Base-by-base conservation (phyloP, 2,113 vertebrate genomes). In the Pica pica region DNA sequence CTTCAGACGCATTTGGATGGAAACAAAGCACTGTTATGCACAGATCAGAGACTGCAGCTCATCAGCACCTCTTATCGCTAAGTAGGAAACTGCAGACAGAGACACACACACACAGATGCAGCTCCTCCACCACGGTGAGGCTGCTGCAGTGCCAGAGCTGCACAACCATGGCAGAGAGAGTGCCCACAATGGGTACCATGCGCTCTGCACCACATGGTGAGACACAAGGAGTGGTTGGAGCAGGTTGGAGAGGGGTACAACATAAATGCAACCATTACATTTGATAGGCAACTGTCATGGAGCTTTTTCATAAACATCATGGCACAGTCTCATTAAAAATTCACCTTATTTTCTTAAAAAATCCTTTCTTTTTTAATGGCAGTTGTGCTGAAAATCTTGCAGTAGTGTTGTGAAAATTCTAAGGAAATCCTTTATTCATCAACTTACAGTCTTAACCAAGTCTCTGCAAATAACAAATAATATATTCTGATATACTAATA, bases 111-210 rank as follows among this genome's bases (percentile, higher is more conserved):
- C 31, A n/a, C 13, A 69, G 46, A 69, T 12, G 52, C 50, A 91
- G 35, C 44, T 69, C 2, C 44, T 81, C 35, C 77, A 10, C 8
- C 63, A 65, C 22, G 15, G 28, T 1, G 2, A 47, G 68, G 37
- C 17, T 76, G 67, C 35, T 75, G 57, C 19, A 4, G 30, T 24
- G 65, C 50, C 50, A 61, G 52, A 50, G 37, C 30, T 12, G 5
- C 9, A 2, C 31, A 52, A 5, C 19, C 18, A 3, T 0, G 2
- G 15, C 46, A 37, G 22, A 0, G 0, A 63, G 44, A 26, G 60
- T 4, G 19, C 56, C 42, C 4, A 1, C 2, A 1, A 5, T 2
- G 1, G n/a, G 49, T 11, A 16, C 59, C 28, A 0, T 0, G 9
- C 1, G 5, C 76, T 39, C 61, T 20, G 5, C n/a, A 18, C 33